Evolutionary conservation across 1,140 invertebrate genomes (phyloP).

Genomic region (Drosophila serrata): DNA sequence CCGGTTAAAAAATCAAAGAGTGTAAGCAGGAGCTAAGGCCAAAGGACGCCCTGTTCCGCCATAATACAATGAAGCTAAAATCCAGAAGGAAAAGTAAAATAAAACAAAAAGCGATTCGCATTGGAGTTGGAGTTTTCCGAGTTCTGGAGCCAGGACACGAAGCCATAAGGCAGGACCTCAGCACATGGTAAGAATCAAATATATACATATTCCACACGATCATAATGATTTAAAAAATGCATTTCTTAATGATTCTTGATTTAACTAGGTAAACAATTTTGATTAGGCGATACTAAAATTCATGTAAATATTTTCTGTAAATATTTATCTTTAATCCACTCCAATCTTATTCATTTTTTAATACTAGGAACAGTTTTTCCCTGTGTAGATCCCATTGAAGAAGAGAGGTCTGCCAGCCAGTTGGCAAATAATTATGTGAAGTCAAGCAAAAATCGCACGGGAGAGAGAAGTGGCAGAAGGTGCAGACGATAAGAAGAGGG

Average conservation of each 20-base stretch:
- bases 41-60: not conserved
- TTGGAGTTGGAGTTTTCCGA: slow-evolving; percentile 45
- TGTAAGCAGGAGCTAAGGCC: slow-evolving; percentile 16
- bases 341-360: no score
- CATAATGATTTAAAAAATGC: no score
- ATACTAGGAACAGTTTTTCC: not conserved
- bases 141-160: slow-evolving; percentile 41
- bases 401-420: slow-evolving; percentile 37
- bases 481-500: slow-evolving; percentile 41
- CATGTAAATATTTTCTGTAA: no score
- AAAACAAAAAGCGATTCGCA: slow-evolving; percentile 56
- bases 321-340: no score
- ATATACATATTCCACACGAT: not conserved
- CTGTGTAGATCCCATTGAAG: slow-evolving; percentile 23
- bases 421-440: slow-evolving; percentile 73
- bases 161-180: slow-evolving; percentile 19
- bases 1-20: slow-evolving; percentile 24
- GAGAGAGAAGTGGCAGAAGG: slow-evolving; percentile 14
- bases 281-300: fast-evolving
- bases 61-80: slow-evolving; percentile 44
- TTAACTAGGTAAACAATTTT: not conserved
- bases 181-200: slow-evolving; percentile 5
- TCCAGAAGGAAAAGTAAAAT: slow-evolving; percentile 38
- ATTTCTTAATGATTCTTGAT: no score
- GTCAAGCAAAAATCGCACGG: slow-evolving; percentile 53